A percentile compares a stretch with the other conserved stretches of the same genome.
phyloP scores from a whole-genome alignment of 1,140 invertebrate genomes.

The Chymomyza costata region DNA sequence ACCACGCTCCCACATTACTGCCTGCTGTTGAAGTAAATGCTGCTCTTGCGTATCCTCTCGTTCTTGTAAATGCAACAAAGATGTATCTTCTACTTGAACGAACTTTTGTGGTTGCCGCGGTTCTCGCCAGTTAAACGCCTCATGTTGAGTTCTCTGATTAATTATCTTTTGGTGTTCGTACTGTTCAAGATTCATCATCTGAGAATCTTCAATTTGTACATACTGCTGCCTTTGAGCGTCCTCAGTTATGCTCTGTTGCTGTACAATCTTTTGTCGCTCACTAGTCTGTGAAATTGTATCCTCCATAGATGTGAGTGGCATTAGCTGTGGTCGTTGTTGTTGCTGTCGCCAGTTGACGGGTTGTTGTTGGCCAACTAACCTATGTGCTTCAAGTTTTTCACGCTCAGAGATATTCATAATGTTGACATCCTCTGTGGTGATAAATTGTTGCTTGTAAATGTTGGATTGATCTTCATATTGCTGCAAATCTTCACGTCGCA shows the following conservation, averaged over 20 bases:
- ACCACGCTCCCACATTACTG: conserved; percentile 74
- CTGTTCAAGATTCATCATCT: conserved; percentile 61
- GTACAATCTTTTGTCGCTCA: conserved; percentile 34
- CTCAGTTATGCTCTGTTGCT: conserved; percentile 53
- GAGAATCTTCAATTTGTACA: conserved; percentile 58
- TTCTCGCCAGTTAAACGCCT: conserved; percentile 61
- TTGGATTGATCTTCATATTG: conserved; percentile 58
- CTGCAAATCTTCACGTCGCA: conserved; percentile 51
- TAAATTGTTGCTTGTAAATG: conserved; percentile 55
- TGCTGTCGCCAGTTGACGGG: conserved; percentile 61
- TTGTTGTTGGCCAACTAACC: conserved; percentile 54
- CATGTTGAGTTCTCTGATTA: conserved; percentile 49
- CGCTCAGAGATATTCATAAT: conserved; percentile 61
- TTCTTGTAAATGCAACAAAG: conserved; percentile 62
- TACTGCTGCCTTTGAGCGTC: conserved; percentile 57
- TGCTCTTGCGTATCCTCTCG: conserved; percentile 60
- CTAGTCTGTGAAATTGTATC: conserved; percentile 62
- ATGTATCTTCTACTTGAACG: conserved; percentile 62
- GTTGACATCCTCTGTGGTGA: conserved; percentile 67
- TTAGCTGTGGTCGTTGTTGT: conserved; percentile 50
- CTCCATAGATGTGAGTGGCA: conserved; percentile 62
- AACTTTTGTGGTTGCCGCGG: conserved; percentile 50
- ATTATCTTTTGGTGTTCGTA: conserved; percentile 60
- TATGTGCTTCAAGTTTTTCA: conserved; percentile 60
- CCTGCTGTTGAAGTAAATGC: conserved; percentile 47